Evolutionary conservation across 2,113 vertebrate species (phyloP).

Genomic region (Hypomesus transpacificus): DNA sequence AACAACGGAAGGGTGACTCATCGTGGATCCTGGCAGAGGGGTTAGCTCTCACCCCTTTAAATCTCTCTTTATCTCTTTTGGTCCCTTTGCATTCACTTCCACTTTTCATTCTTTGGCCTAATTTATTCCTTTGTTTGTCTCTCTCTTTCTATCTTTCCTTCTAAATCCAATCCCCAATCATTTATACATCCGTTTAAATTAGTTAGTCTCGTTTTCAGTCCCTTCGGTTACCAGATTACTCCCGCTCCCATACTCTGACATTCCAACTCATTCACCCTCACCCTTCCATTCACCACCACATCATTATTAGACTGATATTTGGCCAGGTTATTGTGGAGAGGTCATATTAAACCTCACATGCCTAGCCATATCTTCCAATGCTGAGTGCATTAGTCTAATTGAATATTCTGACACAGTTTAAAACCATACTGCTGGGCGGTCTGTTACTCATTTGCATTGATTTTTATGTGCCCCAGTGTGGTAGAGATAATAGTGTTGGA

Average conservation of each 20-base stretch:
- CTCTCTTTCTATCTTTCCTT: background rate
- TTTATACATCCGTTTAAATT: too few species aligned
- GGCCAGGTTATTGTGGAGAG: conserved; percentile 22
- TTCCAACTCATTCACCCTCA: too few species aligned
- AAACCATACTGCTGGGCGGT: background rate
- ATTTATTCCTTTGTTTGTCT: background rate
- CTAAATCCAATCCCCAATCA: background rate
- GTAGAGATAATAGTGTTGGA: conserved; percentile 45
- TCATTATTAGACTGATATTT: background rate
- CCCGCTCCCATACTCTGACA: too few species aligned
- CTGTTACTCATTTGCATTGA: conserved; percentile 23
- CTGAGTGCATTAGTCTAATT: conserved; percentile 44
- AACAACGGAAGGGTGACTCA: conserved; percentile 44
- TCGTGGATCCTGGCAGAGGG: conserved; percentile 26
- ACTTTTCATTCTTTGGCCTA: background rate
- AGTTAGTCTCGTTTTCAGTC: too few species aligned
- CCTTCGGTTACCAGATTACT: too few species aligned
- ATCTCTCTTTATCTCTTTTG: conserved; percentile 3
- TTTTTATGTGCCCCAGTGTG: conserved; percentile 17
- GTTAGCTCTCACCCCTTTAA: conserved; percentile 5
- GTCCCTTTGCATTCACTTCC: background rate
- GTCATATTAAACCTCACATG: conserved; percentile 10
- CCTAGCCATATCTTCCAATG: background rate
- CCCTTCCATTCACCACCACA: too few species aligned
- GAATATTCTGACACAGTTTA: conserved; percentile 29